Evolutionary conservation across 2,888 invertebrate genomes (phyloP), one percentile per base, ranked within the genome.

Genomic region (Scrobipalpa atriplicella): DNA sequence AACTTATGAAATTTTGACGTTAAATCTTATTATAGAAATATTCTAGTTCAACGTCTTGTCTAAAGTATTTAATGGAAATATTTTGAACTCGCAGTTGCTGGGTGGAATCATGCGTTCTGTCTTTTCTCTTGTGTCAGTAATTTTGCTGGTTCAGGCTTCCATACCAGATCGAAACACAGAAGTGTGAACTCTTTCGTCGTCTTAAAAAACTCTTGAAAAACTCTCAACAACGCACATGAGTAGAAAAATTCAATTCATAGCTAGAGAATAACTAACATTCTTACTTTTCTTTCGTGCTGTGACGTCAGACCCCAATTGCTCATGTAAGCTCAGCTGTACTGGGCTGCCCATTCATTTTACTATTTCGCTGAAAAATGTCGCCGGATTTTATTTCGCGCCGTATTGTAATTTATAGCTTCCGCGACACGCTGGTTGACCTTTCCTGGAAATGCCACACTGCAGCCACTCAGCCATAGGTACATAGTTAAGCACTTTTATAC

Each of bases 351-450:
- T 47, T 47, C 47, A 47, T 47, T 47, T 47, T n/a, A 47, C 47
- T 47, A 16, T 47, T 66, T 68, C 13, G 43, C 11, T 43, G 43
- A 43, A 43, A 43, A 43, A 43, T 47, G n/a, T 29, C 29, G 47
- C n/a, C 47, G 47, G 16, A 47, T 47, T 47, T 47, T 47, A 47
- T 47, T 47, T 47, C 47, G 6, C 47, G n/a, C 16, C 47, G 47
- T 47, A 47, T 43, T 5, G 43, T 43, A 43, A 43, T 43, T 43
- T 43, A 43, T 43, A 47, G 47, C 16, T 47, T 16, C n/a, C 47
- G n/a, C 47, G 47, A 47, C 47, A 47, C n/a, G n/a, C 47, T 5
- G 16, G 47, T 5, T 47, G 47, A 47, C 47, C 47, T 47, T 47
- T 47, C n/a, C 47, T 16, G 16, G 47, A 47, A 47, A 47, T 47